Percentiles rank a stretch among this genome's conserved stretches.
Evolutionary conservation across 1,140 invertebrate genomes (phyloP).

Genomic region (Heliothis virescens): DNA sequence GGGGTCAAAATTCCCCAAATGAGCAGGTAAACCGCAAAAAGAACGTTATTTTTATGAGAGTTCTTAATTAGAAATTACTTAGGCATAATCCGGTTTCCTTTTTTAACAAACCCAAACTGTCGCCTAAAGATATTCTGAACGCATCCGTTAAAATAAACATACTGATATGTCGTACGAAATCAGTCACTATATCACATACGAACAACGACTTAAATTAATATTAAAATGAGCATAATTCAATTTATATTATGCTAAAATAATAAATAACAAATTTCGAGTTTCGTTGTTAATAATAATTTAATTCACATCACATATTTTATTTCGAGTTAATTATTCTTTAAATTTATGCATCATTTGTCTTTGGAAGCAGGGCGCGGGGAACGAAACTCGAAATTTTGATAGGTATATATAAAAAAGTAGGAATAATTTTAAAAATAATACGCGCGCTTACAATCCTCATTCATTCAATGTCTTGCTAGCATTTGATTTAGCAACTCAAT

Average conservation of each 20-base stretch:
- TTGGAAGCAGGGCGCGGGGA: constrained; percentile 4
- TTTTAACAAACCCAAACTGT: not conserved
- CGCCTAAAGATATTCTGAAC: not conserved
- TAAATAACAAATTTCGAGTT: constrained; percentile 29
- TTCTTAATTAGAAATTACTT: too few relatives aligned
- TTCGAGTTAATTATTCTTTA: not conserved
- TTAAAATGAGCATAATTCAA: constrained; percentile 33
- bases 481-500: too few relatives aligned
- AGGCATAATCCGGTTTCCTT: not conserved
- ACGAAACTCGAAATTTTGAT: constrained; percentile 29
- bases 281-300: constrained; percentile 11
- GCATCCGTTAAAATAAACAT: constrained; percentile 32
- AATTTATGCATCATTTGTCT: not conserved
- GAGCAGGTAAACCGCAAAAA: too few relatives aligned
- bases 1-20: too few relatives aligned
- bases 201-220: constrained; percentile 45
- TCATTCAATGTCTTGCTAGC: not conserved
- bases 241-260: constrained; percentile 15
- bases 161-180: constrained; percentile 62
- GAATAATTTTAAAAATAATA: not conserved
- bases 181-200: constrained; percentile 60
- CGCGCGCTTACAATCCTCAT: not conserved
- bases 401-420: not conserved
- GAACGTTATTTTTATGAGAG: too few relatives aligned
- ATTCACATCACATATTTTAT: not conserved